phyloP scores from a whole-genome alignment of 2,797 vertebrate genomes.

The Carduelis carduelis region DNA sequence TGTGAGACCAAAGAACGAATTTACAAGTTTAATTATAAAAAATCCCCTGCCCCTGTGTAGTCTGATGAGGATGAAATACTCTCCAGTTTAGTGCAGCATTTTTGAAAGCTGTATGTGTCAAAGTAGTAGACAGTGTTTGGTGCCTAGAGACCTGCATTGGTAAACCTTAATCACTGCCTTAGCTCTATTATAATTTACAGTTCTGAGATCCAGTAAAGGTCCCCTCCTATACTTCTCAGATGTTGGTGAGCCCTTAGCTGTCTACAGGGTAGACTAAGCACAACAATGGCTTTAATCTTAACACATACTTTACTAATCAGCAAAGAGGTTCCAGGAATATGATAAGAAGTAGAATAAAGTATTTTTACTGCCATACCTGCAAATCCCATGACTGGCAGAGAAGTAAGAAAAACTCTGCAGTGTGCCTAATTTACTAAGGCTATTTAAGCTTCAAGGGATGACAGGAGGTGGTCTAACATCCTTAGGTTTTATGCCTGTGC shows the following conservation, averaged over 20 bases:
- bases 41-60: neutral
- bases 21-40: neutral
- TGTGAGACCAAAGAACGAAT: neutral
- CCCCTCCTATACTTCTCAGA: neutral
- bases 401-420: neutral
- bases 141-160: neutral
- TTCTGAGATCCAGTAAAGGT: neutral
- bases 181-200: neutral
- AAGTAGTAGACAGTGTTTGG: neutral
- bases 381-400: neutral
- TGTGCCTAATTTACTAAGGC: neutral
- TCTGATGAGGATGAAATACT: neutral
- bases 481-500: neutral
- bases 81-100: neutral
- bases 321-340: neutral
- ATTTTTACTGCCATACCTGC: neutral
- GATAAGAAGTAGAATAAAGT: neutral
- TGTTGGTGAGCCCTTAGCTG: neutral
- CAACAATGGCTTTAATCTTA: neutral
- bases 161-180: neutral
- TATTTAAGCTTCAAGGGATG: neutral
- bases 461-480: neutral
- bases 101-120: neutral
- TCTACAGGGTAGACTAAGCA: neutral
- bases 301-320: neutral